These are phyloP conservation scores for Gavia stellata DNA, from an alignment of 2,113 vertebrate genomes.

Conservation along the genomic window DNA sequence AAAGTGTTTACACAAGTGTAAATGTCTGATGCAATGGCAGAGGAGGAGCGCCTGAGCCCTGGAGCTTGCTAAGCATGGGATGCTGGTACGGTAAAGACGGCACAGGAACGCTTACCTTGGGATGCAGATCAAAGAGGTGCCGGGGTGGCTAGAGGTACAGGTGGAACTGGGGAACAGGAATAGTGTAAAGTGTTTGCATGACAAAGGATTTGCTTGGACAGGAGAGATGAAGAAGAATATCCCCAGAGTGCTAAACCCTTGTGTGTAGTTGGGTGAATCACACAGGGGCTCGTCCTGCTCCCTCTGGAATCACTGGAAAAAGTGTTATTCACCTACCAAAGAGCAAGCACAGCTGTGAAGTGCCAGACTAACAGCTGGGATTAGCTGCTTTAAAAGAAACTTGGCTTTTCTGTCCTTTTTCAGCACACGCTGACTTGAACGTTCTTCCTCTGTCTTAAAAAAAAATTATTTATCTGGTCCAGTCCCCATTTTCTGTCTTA, in stretches of 20 bases:
- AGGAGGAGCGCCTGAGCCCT: not conserved
- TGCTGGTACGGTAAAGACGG: not conserved
- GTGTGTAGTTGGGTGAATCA: not conserved
- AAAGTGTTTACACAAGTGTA: not conserved
- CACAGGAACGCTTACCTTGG: not conserved
- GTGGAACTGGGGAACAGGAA: not conserved
- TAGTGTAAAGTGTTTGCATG: not conserved
- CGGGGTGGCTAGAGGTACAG: not conserved
- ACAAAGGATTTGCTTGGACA: not conserved
- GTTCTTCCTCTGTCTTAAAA: not conserved
- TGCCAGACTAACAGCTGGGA: not conserved
- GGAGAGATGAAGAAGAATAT: not conserved
- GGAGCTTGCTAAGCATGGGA: not conserved
- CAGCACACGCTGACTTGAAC: not conserved
- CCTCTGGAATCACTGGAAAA: not conserved
- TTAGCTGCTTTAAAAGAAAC: not conserved
- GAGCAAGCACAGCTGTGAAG: not conserved
- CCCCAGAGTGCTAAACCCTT: not conserved
- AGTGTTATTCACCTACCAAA: not conserved
- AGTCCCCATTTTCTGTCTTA: not conserved
- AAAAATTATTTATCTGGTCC: not conserved
- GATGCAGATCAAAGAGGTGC: not conserved
- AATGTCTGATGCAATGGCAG: too few species aligned
- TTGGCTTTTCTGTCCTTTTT: not conserved
- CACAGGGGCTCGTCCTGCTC: not conserved